Percentiles rank a stretch among this genome's conserved stretches.
phyloP scores from a whole-genome alignment of 2,888 invertebrate genomes.

The Amaurobius ferox region DNA sequence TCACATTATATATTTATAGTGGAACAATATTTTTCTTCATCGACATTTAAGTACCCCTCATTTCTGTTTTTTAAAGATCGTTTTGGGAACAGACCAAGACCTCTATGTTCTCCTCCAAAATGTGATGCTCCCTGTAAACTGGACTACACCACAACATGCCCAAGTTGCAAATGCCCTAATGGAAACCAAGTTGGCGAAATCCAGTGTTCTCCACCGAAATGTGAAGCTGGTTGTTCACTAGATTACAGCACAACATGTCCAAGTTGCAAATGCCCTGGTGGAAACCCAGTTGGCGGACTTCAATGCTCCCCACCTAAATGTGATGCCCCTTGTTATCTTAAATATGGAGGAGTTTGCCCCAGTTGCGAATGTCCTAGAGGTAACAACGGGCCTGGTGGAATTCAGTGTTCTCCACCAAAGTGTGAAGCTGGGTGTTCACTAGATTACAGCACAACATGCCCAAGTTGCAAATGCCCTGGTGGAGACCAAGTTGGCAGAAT shows the following conservation, averaged over 20 bases:
- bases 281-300: neutral
- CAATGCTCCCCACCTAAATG: slow-evolving; percentile 32
- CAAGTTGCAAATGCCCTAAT: neutral
- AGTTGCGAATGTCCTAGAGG: too few species aligned
- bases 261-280: slow-evolving; percentile 19
- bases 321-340: slow-evolving; percentile 6
- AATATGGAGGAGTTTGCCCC: too few species aligned
- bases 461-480: slow-evolving; percentile 25
- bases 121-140: neutral
- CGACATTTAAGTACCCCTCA: too few species aligned
- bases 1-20: too few species aligned
- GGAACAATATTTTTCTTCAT: too few species aligned
- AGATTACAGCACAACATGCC: slow-evolving; percentile 31
- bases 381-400: neutral
- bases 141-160: neutral
- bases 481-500: neutral
- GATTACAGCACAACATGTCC: slow-evolving; percentile 44
- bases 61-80: too few species aligned
- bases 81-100: too few species aligned
- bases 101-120: neutral
- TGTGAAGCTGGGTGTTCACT: slow-evolving; percentile 13
- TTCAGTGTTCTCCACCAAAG: slow-evolving; percentile 30
- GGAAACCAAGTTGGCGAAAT: neutral
- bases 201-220: slow-evolving; percentile 34
- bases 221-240: slow-evolving; percentile 7